Conservation (phyloP, 1,140 invertebrate genomes). For the Caenorhabditis tropicalis region DNA sequence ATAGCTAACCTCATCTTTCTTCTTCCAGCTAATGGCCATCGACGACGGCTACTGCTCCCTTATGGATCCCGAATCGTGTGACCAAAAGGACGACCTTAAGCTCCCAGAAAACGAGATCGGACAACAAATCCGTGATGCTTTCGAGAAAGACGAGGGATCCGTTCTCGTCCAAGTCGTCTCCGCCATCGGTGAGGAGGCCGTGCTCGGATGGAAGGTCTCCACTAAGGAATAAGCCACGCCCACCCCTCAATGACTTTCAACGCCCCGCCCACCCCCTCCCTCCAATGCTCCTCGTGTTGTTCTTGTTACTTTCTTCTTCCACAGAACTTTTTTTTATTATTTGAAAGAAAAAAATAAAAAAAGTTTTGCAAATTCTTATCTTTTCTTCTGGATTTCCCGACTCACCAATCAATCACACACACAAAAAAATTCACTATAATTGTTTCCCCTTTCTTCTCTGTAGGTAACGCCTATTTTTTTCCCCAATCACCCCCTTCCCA, state of each 20-base stretch:
- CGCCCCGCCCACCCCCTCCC: neutral
- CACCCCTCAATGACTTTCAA: too few species aligned
- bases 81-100: slow-evolving; percentile 58
- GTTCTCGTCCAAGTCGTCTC: slow-evolving; percentile 58
- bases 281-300: neutral
- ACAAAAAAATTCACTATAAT: neutral
- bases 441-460: neutral
- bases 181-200: slow-evolving; percentile 59
- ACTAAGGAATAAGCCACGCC: slow-evolving; percentile 55
- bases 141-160: slow-evolving; percentile 58
- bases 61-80: slow-evolving; percentile 60
- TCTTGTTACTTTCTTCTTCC: slow-evolving; percentile 32
- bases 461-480: neutral
- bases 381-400: neutral
- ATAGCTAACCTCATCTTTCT: neutral
- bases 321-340: neutral
- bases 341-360: too few species aligned
- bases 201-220: slow-evolving; percentile 60
- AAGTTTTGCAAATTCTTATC: neutral
- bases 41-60: slow-evolving; percentile 60
- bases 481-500: neutral
- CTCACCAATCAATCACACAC: neutral
- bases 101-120: slow-evolving; percentile 59
- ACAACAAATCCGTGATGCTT: slow-evolving; percentile 57
- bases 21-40: slow-evolving; percentile 58